Percentiles rank a stretch among this genome's conserved stretches.
Conservation (phyloP, 2,888 invertebrate genomes). For the Volucella inflata region DNA sequence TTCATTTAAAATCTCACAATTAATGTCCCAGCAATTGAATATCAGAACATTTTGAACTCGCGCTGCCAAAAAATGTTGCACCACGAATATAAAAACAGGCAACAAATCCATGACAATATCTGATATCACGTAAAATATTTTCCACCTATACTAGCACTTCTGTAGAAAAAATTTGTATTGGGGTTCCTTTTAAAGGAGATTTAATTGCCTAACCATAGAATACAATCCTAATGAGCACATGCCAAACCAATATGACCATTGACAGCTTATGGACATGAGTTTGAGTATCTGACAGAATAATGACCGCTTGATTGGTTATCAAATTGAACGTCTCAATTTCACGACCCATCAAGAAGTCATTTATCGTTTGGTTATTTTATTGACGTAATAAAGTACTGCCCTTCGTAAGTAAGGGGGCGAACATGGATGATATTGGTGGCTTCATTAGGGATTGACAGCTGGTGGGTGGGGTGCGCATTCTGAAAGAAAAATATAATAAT, state of each 20-base stretch:
- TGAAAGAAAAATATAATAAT: too few species aligned
- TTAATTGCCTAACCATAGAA: conserved; percentile 22
- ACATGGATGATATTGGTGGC: too few species aligned
- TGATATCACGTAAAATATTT: not conserved
- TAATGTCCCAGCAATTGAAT: conserved; percentile 80
- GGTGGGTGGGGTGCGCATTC: too few species aligned
- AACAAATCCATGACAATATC: conserved; percentile 51
- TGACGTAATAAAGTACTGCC: too few species aligned
- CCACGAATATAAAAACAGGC: conserved; percentile 77
- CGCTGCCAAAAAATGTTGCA: conserved; percentile 78
- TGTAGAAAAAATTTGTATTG: not conserved
- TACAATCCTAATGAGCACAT: not conserved
- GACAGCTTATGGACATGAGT: conserved; percentile 2
- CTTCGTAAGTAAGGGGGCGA: too few species aligned
- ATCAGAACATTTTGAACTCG: conserved; percentile 77
- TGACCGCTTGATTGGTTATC: conserved; percentile 2
- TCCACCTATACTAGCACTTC: not conserved
- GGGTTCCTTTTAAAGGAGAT: conserved; percentile 43
- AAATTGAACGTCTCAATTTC: conserved; percentile 12
- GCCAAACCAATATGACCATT: not conserved
- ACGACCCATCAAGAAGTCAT: conserved; percentile 52
- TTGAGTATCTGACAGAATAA: conserved; percentile 24
- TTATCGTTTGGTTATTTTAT: conserved; percentile 14
- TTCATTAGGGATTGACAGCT: too few species aligned
- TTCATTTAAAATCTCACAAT: conserved; percentile 75